Percentiles rank a stretch among this genome's conserved stretches.
These are phyloP conservation scores for Psittacula derbiana DNA, from an alignment of 2,797 vertebrate species.

Conservation along the genomic window DNA sequence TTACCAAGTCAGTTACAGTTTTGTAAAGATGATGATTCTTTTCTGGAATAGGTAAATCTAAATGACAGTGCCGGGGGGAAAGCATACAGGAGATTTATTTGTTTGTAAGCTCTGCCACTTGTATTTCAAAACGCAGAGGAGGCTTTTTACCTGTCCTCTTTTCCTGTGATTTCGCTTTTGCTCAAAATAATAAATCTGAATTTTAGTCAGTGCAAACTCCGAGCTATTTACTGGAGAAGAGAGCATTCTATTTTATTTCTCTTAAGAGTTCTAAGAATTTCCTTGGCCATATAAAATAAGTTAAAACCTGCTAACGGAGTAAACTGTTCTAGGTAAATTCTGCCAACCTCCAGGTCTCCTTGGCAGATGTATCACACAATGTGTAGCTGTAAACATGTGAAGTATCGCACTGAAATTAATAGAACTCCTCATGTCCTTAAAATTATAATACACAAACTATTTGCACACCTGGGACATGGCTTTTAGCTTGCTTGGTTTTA, in stretches of 20 bases:
- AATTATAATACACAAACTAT: not conserved
- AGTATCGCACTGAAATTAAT: not conserved
- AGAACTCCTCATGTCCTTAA: not conserved
- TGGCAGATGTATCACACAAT: not conserved
- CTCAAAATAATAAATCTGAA: not conserved
- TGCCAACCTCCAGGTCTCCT: not conserved
- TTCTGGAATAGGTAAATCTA: not conserved
- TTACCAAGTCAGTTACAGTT: not conserved
- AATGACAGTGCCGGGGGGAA: rapidly evolving
- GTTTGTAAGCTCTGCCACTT: not conserved
- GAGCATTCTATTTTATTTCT: not conserved
- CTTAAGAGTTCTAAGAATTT: not conserved
- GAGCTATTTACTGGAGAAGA: not conserved
- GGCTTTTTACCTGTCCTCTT: not conserved
- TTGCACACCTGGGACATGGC: not conserved
- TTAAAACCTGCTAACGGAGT: not conserved
- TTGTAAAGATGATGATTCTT: not conserved
- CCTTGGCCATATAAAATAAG: not conserved
- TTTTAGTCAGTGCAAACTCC: not conserved
- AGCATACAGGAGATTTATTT: not conserved
- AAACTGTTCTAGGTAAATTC: not conserved
- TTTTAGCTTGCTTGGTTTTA: not conserved
- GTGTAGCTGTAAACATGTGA: not conserved
- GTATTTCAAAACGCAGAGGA: not conserved
- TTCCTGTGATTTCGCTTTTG: not conserved